A percentile compares a stretch with the other conserved stretches of the same genome.
Conservation (phyloP, 2,888 invertebrate genomes). For the Tetropium fuscum region DNA sequence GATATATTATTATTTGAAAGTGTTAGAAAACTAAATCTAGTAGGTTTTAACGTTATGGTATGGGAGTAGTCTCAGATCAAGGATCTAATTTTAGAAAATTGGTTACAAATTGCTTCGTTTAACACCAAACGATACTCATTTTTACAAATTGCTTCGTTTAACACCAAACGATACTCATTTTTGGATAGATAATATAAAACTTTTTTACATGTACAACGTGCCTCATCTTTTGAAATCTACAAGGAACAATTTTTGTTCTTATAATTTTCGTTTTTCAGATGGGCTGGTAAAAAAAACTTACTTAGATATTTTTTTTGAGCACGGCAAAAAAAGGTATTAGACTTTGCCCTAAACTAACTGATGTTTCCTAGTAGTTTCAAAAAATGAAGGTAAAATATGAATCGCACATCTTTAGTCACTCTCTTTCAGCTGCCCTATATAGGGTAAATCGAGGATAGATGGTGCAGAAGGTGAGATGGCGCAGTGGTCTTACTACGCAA, state of each 20-base stretch:
- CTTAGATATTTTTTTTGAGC: slow-evolving; percentile 23
- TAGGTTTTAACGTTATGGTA: slow-evolving; percentile 11
- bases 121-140: slow-evolving; percentile 14
- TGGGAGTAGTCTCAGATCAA: slow-evolving; percentile 18
- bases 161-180: slow-evolving; percentile 18
- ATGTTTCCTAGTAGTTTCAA: not conserved
- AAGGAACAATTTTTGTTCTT: slow-evolving; percentile 33
- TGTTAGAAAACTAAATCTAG: not conserved
- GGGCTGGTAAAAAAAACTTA: slow-evolving; percentile 4
- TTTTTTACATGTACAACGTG: slow-evolving; percentile 32
- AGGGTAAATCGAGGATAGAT: no score
- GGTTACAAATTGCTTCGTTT: slow-evolving; percentile 19
- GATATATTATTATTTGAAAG: slow-evolving; percentile 15
- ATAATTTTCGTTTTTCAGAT: slow-evolving; percentile 22
- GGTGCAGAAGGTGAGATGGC: no score
- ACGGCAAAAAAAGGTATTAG: slow-evolving; percentile 23
- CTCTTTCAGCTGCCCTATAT: not conserved
- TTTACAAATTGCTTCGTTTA: slow-evolving; percentile 20
- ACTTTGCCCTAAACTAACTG: slow-evolving; percentile 18
- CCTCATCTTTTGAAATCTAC: slow-evolving; percentile 34
- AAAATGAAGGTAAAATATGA: not conserved
- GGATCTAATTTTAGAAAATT: slow-evolving; percentile 1
- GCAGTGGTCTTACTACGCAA: no score
- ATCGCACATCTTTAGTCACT: not conserved
- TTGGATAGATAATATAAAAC: slow-evolving; percentile 11